phyloP scores from a whole-genome alignment of 2,888 invertebrate genomes.

The Hofmannophila pseudospretella region DNA sequence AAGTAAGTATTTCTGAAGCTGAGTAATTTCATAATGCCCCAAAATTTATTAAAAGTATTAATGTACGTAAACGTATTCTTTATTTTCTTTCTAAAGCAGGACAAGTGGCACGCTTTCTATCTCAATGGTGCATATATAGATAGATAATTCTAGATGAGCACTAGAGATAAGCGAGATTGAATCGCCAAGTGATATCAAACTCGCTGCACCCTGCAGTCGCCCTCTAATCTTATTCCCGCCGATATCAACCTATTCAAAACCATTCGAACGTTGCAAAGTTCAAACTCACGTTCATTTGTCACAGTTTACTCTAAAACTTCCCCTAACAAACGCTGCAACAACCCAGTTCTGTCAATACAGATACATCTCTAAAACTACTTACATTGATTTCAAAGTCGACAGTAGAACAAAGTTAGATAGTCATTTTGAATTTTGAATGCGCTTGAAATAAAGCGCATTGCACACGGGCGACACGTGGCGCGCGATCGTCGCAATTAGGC shows the following conservation, averaged over 20 bases:
- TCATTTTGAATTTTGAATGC: constrained; percentile 6
- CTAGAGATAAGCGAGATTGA: too few relatives aligned
- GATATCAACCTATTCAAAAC: constrained; percentile 35
- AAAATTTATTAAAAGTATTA: too few relatives aligned
- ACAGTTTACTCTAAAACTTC: constrained; percentile 38
- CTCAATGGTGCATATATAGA: too few relatives aligned
- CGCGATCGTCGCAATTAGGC: constrained; percentile 60
- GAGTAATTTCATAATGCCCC: too few relatives aligned
- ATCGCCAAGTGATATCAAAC: too few relatives aligned
- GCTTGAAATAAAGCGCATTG: constrained; percentile 13
- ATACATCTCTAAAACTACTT: constrained; percentile 1
- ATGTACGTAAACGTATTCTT: too few relatives aligned
- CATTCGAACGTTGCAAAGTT: constrained; percentile 50
- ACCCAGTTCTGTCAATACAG: constrained; percentile 7
- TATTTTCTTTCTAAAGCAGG: too few relatives aligned
- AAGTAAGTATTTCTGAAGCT: too few relatives aligned
- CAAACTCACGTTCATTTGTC: constrained; percentile 62
- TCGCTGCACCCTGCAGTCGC: too few relatives aligned
- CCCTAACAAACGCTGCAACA: neutral
- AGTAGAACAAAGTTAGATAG: neutral
- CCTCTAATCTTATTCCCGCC: constrained; percentile 10
- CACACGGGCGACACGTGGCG: constrained; percentile 56
- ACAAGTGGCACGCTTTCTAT: too few relatives aligned
- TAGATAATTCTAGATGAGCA: too few relatives aligned
- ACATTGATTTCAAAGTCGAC: neutral